These are phyloP conservation scores for Hyperoplus lanceolatus DNA, from an alignment of 2,797 vertebrate genomes.

Conservation along the genomic window DNA sequence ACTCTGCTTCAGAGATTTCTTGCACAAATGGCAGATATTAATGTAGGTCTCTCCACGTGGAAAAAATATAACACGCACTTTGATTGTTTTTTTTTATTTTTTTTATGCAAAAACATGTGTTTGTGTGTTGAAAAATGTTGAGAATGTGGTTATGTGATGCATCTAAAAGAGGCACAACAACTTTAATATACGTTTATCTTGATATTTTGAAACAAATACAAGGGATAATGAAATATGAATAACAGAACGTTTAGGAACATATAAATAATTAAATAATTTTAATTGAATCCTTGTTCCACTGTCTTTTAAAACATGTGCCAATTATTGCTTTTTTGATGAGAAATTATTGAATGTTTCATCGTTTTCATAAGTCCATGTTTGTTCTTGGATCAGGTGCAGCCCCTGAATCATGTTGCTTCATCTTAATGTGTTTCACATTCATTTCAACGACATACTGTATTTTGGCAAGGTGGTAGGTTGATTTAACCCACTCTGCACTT, in stretches of 20 bases:
- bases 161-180: conserved; percentile 54
- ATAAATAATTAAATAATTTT: conserved; percentile 32
- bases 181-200: conserved; percentile 58
- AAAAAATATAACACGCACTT: conserved; percentile 78
- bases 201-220: conserved; percentile 57
- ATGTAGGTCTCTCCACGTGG: conserved; percentile 85
- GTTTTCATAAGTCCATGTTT: conserved; percentile 19
- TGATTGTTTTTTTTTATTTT: conserved; percentile 68
- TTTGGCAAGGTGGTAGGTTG: conserved; percentile 9
- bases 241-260: conserved; percentile 48
- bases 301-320: conserved; percentile 56
- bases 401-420: conserved; percentile 37
- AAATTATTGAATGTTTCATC: conserved; percentile 21
- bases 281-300: conserved; percentile 38
- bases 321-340: conserved; percentile 45
- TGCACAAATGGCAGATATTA: conserved; percentile 90
- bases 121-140: conserved; percentile 70
- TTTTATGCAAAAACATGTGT: conserved; percentile 66
- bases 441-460: conserved; percentile 17
- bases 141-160: conserved; percentile 74
- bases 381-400: conserved; percentile 47
- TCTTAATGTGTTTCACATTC: conserved; percentile 15
- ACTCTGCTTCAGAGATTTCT: conserved; percentile 87
- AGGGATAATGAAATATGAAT: conserved; percentile 23
- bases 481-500: conserved; percentile 35